These are phyloP conservation scores for Teinopalpus imperialis DNA, from an alignment of 2,888 invertebrate genomes.

Conservation along the genomic window DNA sequence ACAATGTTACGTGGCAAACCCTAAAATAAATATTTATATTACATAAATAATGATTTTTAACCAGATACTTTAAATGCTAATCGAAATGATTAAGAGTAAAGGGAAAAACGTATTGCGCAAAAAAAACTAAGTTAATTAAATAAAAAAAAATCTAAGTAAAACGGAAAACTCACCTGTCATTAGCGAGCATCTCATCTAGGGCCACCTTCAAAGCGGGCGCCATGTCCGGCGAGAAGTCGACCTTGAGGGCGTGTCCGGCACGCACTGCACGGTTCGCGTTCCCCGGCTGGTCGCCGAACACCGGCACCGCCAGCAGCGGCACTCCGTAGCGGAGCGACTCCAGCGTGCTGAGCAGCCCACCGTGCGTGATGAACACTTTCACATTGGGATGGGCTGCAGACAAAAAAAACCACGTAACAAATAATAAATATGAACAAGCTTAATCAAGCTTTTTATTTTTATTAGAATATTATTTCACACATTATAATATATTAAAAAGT, in stretches of 20 bases:
- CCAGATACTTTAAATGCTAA: too few relatives aligned
- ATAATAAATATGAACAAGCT: too few relatives aligned
- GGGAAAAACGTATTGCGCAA: too few relatives aligned
- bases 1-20: too few relatives aligned
- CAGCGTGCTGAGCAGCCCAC: conserved; percentile 43
- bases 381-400: conserved; percentile 45
- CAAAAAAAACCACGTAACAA: not conserved
- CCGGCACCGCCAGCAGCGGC: conserved; percentile 52
- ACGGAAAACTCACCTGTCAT: conserved; percentile 51
- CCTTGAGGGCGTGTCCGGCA: conserved; percentile 43
- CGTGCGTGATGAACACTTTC: conserved; percentile 47
- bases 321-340: conserved; percentile 49
- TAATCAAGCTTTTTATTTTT: too few relatives aligned
- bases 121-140: too few relatives aligned
- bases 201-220: conserved; percentile 38
- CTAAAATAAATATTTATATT: too few relatives aligned
- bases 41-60: too few relatives aligned
- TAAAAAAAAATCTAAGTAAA: too few relatives aligned
- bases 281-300: conserved; percentile 57
- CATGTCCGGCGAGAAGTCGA: conserved; percentile 39
- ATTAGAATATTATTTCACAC: too few relatives aligned
- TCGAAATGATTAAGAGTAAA: too few relatives aligned
- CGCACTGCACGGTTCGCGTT: conserved; percentile 45
- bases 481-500: too few relatives aligned
- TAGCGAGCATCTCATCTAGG: conserved; percentile 42